These are phyloP conservation scores for Chaetorhynchus papuensis DNA, from an alignment of 2,113 vertebrate genomes.

Conservation along the genomic window DNA sequence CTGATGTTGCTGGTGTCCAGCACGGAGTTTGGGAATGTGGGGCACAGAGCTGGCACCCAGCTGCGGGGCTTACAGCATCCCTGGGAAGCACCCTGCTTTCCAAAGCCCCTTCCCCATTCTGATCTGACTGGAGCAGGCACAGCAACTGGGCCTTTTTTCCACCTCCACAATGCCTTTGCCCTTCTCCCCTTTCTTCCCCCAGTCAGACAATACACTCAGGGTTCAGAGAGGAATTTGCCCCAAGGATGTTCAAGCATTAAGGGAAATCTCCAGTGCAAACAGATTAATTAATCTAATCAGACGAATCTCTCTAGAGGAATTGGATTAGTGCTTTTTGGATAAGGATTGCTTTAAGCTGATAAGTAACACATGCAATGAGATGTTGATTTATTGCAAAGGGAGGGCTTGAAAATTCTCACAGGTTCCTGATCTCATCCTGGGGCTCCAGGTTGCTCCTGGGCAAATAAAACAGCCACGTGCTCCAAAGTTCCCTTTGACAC, in stretches of 20 bases:
- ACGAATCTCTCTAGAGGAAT: constrained; percentile 15
- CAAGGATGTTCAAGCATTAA: neutral
- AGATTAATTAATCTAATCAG: constrained; percentile 53
- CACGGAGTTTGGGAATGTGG: accelerated
- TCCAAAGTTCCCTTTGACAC: neutral
- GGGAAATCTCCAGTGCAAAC: constrained; percentile 17
- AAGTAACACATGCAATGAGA: constrained; percentile 40
- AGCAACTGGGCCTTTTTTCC: neutral
- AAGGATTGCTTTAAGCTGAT: constrained; percentile 44
- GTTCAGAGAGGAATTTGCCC: neutral
- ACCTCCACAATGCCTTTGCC: accelerated
- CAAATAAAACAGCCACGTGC: neutral
- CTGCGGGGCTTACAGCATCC: neutral
- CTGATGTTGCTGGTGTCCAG: neutral
- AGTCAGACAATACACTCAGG: neutral
- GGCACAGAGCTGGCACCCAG: neutral
- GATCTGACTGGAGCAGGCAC: neutral
- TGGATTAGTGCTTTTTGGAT: constrained; percentile 51
- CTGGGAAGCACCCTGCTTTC: neutral
- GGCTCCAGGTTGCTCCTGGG: neutral
- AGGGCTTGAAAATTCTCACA: constrained; percentile 15
- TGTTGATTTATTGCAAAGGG: constrained; percentile 55
- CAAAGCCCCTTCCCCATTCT: neutral
- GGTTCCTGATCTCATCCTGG: neutral
- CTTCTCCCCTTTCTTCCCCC: neutral